Evolutionary conservation across 2,113 vertebrate genomes (phyloP).

Genomic region (Tenebrosternarchus preto): DNA sequence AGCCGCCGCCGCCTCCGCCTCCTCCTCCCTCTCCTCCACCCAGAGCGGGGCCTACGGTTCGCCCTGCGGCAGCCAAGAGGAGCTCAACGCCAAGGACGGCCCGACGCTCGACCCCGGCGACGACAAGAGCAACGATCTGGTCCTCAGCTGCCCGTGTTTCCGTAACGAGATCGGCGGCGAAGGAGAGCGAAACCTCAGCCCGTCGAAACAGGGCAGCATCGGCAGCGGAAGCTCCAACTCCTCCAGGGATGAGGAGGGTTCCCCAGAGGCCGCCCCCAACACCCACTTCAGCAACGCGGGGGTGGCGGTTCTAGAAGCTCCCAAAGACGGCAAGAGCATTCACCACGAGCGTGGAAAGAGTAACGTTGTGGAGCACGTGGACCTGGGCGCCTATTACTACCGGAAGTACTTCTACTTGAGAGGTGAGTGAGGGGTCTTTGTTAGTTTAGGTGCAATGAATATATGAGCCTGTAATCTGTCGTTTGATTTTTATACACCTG

Average conservation of each 20-base stretch:
- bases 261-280: constrained; percentile 85
- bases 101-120: constrained; percentile 93
- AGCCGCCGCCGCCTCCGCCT: constrained; percentile 89
- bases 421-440: constrained; percentile 74
- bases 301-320: constrained; percentile 91
- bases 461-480: too few species aligned
- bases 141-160: constrained; percentile 97
- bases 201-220: constrained; percentile 87
- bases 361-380: constrained; percentile 93
- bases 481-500: too few species aligned
- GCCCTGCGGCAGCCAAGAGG: constrained; percentile 95
- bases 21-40: constrained; percentile 71
- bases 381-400: constrained; percentile 95
- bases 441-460: neutral
- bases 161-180: constrained; percentile 97
- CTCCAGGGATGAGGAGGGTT: constrained; percentile 85
- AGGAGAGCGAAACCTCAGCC: constrained; percentile 90
- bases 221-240: constrained; percentile 74
- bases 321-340: constrained; percentile 87
- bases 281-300: constrained; percentile 95
- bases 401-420: constrained; percentile 96
- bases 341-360: constrained; percentile 90
- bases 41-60: constrained; percentile 85
- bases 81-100: constrained; percentile 89
- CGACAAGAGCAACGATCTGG: constrained; percentile 96